A percentile compares a stretch with the other conserved stretches of the same genome.
Conservation (phyloP, 1,140 invertebrate genomes). For the Euschistus heros region DNA sequence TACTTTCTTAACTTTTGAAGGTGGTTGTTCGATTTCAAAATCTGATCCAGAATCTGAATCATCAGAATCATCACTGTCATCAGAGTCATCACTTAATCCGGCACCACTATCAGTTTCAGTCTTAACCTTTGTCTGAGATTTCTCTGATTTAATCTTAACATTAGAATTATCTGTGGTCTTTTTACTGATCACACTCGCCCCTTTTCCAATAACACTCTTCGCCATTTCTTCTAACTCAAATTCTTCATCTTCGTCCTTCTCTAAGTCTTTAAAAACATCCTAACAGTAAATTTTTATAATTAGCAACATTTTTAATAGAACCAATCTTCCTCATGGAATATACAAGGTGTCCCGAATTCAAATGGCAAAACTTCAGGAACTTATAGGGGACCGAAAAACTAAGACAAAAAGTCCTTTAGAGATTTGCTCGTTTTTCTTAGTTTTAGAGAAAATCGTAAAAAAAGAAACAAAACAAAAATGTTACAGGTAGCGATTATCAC, state of each 20-base stretch:
- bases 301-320: too few species aligned
- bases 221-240: conserved; percentile 72
- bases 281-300: conserved; percentile 28
- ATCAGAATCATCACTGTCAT: conserved; percentile 30
- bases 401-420: too few species aligned
- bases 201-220: conserved; percentile 59
- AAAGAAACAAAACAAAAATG: too few species aligned
- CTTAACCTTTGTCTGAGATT: neutral
- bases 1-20: conserved; percentile 19
- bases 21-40: conserved; percentile 47
- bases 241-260: conserved; percentile 73
- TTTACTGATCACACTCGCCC: conserved; percentile 45
- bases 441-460: too few species aligned
- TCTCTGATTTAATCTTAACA: conserved; percentile 27
- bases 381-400: too few species aligned
- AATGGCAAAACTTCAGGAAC: too few species aligned
- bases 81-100: conserved; percentile 31
- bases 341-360: too few species aligned
- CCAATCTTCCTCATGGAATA: too few species aligned
- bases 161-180: conserved; percentile 29
- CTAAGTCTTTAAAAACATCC: conserved; percentile 72
- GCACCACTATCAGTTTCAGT: conserved; percentile 11
- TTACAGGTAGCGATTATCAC: too few species aligned
- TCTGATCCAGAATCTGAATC: conserved; percentile 36
- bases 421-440: too few species aligned